Evolutionary conservation across 35 echinoderm and acorn worm genomes (phyloP), one percentile per base, ranked within the genome.

Genomic region (Amphiura filiformis): DNA sequence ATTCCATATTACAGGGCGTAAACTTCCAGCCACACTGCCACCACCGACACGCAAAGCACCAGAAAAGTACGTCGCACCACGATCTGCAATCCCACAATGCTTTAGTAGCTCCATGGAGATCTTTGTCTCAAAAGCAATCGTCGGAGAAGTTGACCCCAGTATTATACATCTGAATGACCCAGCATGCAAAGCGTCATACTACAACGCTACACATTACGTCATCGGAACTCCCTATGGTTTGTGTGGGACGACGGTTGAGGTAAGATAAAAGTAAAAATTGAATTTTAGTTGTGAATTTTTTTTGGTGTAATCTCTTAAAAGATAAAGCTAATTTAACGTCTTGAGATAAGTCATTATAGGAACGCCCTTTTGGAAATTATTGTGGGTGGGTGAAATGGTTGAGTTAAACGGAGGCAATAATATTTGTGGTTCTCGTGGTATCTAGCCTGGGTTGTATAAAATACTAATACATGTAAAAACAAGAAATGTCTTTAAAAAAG

Each of bases 151-250:
- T 20, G 83, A 85, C 33, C 83, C 83, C 44, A 65, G 15, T 37
- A 22, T 61, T 13, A 85, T 85, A 32, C 64, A 85, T 40, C 37
- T 85, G 56, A 85, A 85, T 37, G 83, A 85, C 83, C 44, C 35
- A 9, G 33, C 35, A 56, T 85, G 83, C 20, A 85, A 56, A 26
- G 83, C 37, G 32, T 37, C 47, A 31, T 31, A 85, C 34, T 70
- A 64, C 83, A 85, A 85, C 56, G 64, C 17, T 20, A 85, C 83
- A 1, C 83, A 85, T 61, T 85, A 85, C 83, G 83, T 85, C 83
- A 85, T 85, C 28, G 83, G 83, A 37, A 85, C 83, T 31, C 36
- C 28, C 32, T 85, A 85, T 34, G 83, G 64, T 23, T 32, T 61
- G 3, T 85, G 83, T 36, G 35, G 64, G 15, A 85, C 83, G 13